Percentiles rank a stretch among this genome's conserved stretches.
Conservation (phyloP, 2,113 vertebrate genomes). For the Suncus etruscus region DNA sequence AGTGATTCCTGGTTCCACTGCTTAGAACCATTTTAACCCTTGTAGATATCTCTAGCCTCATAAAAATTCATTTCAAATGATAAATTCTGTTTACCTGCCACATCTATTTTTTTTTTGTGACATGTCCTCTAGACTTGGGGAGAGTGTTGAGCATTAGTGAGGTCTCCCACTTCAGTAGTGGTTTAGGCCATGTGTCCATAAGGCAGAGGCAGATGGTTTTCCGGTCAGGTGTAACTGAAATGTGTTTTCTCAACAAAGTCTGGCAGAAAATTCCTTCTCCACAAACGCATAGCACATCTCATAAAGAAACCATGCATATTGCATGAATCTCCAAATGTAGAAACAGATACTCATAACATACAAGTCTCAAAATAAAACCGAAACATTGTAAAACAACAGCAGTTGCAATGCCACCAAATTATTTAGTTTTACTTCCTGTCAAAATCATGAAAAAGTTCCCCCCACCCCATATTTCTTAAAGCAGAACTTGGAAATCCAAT, state of each 20-base stretch:
- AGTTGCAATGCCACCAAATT: constrained; percentile 63
- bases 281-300: constrained; percentile 77
- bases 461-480: not conserved
- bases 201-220: constrained; percentile 57
- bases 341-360: constrained; percentile 81
- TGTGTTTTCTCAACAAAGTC: constrained; percentile 68
- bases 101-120: not conserved
- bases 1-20: too few species aligned
- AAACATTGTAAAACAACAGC: constrained; percentile 85
- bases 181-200: not conserved
- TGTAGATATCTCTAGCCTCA: not conserved
- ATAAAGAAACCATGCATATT: constrained; percentile 82
- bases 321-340: constrained; percentile 80
- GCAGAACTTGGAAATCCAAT: not conserved
- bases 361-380: constrained; percentile 82
- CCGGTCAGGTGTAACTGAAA: constrained; percentile 58
- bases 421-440: constrained; percentile 60
- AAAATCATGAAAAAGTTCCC: constrained; percentile 30
- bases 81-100: not conserved
- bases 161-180: not conserved
- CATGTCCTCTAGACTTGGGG: not conserved
- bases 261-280: constrained; percentile 55
- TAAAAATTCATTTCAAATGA: constrained; percentile 52
- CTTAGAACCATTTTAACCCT: too few species aligned
- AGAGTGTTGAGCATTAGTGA: not conserved